phyloP scores from a whole-genome alignment of 2,797 vertebrate genomes.

The Smutsia temminckii region DNA sequence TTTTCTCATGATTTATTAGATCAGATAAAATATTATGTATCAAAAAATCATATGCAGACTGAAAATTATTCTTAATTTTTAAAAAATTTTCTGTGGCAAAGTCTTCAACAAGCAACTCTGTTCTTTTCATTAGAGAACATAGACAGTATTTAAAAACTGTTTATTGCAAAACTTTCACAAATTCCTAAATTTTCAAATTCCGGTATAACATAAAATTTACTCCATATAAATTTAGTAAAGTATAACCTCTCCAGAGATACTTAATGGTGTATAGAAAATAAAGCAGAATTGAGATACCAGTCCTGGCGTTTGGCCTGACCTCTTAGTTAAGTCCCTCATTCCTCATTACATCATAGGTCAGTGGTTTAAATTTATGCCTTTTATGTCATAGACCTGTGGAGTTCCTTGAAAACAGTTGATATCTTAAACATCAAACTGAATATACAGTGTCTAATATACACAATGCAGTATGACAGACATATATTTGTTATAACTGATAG shows the following conservation, averaged over 20 bases:
- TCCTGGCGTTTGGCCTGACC: neutral
- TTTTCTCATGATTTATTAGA: slow-evolving; percentile 10
- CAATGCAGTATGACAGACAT: neutral
- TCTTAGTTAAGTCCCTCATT: neutral
- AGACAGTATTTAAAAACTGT: neutral
- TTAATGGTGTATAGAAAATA: neutral
- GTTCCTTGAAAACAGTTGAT: slow-evolving; percentile 12
- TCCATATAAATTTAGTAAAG: neutral
- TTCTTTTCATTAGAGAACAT: neutral
- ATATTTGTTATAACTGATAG: neutral
- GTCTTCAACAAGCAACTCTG: neutral
- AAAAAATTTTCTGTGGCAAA: neutral
- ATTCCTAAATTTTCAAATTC: neutral
- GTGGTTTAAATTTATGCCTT: neutral
- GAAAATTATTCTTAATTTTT: neutral
- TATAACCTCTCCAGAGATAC: neutral
- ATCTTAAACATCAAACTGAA: neutral
- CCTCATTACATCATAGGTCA: neutral
- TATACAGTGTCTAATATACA: neutral
- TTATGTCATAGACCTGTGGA: neutral
- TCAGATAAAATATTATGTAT: slow-evolving; percentile 31
- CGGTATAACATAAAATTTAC: neutral
- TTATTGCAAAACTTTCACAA: slow-evolving; percentile 2
- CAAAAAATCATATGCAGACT: neutral
- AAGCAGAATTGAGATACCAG: neutral